Percentiles rank a stretch among this genome's conserved stretches.
These are phyloP conservation scores for Caenorhabditis elegans DNA, from an alignment of 1,140 invertebrate species.

Conservation along the genomic window WBcel235 BX284604.4:6430001-6430500, in stretches of 20 bases:
- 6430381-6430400: no score
- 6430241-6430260: slow-evolving; percentile 37
- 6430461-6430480: no score
- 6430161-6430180: slow-evolving; percentile 15
- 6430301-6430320: slow-evolving; percentile 30
- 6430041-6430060: slow-evolving; percentile 39
- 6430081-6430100: slow-evolving; percentile 38
- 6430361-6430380: no score
- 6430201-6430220: slow-evolving; percentile 52
- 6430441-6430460: no score
- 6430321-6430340: no score
- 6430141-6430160: slow-evolving; percentile 47
- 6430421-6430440: no score
- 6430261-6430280: slow-evolving; percentile 27
- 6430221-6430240: slow-evolving; percentile 53
- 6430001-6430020: slow-evolving; percentile 53
- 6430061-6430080: slow-evolving; percentile 44
- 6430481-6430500: no score
- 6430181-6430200: slow-evolving; percentile 49
- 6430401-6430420: no score
- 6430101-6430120: slow-evolving; percentile 39
- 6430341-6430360: no score
- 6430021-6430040: slow-evolving; percentile 51
- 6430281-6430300: slow-evolving; percentile 16
- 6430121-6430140: slow-evolving; percentile 48